Conservation (phyloP, 1,140 invertebrate species). For the Drosophila punjabiensis region DNA sequence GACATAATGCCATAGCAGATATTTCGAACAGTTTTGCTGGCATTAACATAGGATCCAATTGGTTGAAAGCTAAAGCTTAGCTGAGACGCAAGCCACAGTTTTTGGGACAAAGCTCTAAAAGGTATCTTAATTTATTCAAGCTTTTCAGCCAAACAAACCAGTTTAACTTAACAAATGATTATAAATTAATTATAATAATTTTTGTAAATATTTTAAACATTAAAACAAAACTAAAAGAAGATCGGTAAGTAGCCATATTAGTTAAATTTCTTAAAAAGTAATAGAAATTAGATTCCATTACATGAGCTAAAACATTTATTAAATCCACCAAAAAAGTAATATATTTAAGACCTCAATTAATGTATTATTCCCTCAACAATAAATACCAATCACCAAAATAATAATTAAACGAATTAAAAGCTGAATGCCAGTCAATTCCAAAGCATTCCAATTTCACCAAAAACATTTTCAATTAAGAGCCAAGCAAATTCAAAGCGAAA, state of each 20-base stretch:
- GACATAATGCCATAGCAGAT: neutral
- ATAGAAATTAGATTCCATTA: neutral
- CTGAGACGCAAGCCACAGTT: neutral
- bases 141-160: neutral
- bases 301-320: neutral
- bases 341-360: no score
- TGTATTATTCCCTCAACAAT: neutral
- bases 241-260: rapidly evolving
- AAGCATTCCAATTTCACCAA: no score
- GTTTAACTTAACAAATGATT: neutral
- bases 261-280: neutral
- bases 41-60: conserved; percentile 15
- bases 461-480: neutral
- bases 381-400: neutral
- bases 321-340: neutral
- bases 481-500: neutral
- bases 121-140: neutral
- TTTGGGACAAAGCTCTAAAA: conserved; percentile 20
- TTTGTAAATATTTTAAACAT: neutral
- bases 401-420: neutral
- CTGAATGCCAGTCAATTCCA: neutral
- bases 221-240: neutral
- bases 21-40: conserved; percentile 19
- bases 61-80: neutral
- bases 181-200: neutral